Evolutionary conservation across 2,888 invertebrate genomes (phyloP), one percentile per base, ranked within the genome.

Genomic region (Oligia strigilis): DNA sequence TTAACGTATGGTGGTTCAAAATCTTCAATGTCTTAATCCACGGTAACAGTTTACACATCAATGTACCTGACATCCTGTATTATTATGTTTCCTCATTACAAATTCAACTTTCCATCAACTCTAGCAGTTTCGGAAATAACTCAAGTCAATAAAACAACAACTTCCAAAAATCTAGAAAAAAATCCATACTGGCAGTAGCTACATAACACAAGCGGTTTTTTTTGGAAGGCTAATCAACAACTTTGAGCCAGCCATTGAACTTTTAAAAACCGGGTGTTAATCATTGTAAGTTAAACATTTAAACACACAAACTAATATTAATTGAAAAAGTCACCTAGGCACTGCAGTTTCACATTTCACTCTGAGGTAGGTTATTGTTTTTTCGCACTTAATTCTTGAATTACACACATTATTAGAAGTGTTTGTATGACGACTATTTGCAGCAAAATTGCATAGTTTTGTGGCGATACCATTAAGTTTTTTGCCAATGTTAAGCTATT

Each of bases 321-420:
- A 29, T 43, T 14, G 23, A 60, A 52, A 55, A 62, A 40, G 78
- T 78, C 78, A 82, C 70, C 72, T 78, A 70, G 74, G 4, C 75
- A 75, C 46, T n/a, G 40, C 49, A 79, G 46, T 66, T 77, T 72
- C 55, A 70, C 69, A 72, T 67, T 64, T n/a, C 13, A 71, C 70
- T 23, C 17, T 86, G 85, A 85, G 85, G 85, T 85, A 85, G 86
- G 65, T 82, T 67, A 60, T 43, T 29, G 62, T 75, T 82, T 70
- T 60, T 72, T 55, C 55, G 36, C 74, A 55, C 29, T 60, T 14
- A 6, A 70, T 73, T 76, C n/a, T 17, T 3, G 23, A 76, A n/a
- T 70, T 49, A 69, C 55, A 75, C 72, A 40, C 14, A n/a, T 11
- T n/a, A 46, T 43, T 36, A 19, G 0, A 4, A 49, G 49, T 11